Evolutionary conservation across 1,140 invertebrate genomes (phyloP).

Genomic region (Halictus rubicundus): DNA sequence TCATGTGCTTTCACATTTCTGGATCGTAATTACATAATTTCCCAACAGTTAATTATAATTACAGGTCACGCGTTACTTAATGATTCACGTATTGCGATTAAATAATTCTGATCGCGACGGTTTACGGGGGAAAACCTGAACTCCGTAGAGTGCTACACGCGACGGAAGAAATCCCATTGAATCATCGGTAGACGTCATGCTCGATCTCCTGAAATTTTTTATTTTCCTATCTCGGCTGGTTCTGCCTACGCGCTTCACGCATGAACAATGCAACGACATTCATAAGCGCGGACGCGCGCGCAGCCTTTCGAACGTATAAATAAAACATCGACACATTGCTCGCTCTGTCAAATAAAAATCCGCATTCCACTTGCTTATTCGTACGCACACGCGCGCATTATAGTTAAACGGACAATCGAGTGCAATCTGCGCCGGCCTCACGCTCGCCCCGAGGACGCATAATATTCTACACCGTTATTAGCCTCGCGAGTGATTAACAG

Average conservation of each 20-base stretch:
- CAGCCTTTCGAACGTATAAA: slow-evolving; percentile 53
- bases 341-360: slow-evolving; percentile 25
- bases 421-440: neutral
- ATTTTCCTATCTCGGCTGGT: neutral
- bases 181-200: slow-evolving; percentile 30
- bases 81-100: neutral
- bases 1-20: too few relatives aligned
- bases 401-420: slow-evolving; percentile 17
- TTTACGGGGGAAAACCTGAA: neutral
- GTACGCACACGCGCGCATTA: slow-evolving; percentile 17
- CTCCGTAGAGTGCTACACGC: neutral
- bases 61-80: too few relatives aligned
- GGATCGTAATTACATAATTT: too few relatives aligned
- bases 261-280: slow-evolving; percentile 41
- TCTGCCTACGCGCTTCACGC: slow-evolving; percentile 42
- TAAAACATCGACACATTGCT: slow-evolving; percentile 37
- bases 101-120: too few relatives aligned
- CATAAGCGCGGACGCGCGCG: slow-evolving; percentile 18
- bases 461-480: too few relatives aligned
- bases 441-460: slow-evolving; percentile 11
- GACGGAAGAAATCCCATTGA: slow-evolving; percentile 17
- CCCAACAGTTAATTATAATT: too few relatives aligned
- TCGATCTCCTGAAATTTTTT: slow-evolving; percentile 22
- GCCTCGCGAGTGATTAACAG: neutral
- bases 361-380: slow-evolving; percentile 22